Evolutionary conservation across 2,113 vertebrate genomes (phyloP), one percentile per base, ranked within the genome.

Genomic region (Istiophorus platypterus): DNA sequence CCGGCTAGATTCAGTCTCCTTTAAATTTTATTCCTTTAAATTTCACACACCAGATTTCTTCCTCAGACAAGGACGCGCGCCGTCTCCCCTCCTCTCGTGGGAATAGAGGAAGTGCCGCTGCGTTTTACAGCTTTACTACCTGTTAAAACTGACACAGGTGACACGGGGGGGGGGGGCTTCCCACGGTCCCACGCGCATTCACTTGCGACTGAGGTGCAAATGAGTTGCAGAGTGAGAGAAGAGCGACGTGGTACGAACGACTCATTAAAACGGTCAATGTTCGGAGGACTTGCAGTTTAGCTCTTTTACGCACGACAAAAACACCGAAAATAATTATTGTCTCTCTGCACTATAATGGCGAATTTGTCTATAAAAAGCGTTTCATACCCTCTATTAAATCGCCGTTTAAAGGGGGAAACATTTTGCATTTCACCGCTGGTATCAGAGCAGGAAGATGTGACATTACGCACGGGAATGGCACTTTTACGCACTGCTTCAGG

Each of bases 61-160:
- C 17, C 37, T 39, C 34, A 20, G 22, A 74, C 24, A 58, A 45
- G 56, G 52, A 39, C 14, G 9, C 34, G 34, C 34, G 7, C 34
- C 12, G 41, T 24, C 8, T n/a, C 51, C 2, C 13, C 13, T 10
- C 12, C 14, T 13, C 74, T 41, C 61, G 62, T 84, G 62, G 77
- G 80, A 85, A 83, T 47, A 5, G 67, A 15, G 79, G 75, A 78
- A 80, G 27, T 0, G 56, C 15, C 14, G 41, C 57, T 8, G 24
- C 45, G 14, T 83, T 83, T 78, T 85, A 80, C 70, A 76, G 12
- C 72, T 89, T 87, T 73, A 71, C 20, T 15, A 61, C 26, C 62
- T 84, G 89, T 83, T 75, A 81, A 64, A 86, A 57, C 22, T 63
- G 62, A 85, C 42, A 70, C 73, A 24, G 15, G n/a, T 9, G 65